A percentile compares a stretch with the other conserved stretches of the same genome.
Evolutionary conservation across 2,888 invertebrate genomes (phyloP).

Genomic region (Sinhomidia bicolor): DNA sequence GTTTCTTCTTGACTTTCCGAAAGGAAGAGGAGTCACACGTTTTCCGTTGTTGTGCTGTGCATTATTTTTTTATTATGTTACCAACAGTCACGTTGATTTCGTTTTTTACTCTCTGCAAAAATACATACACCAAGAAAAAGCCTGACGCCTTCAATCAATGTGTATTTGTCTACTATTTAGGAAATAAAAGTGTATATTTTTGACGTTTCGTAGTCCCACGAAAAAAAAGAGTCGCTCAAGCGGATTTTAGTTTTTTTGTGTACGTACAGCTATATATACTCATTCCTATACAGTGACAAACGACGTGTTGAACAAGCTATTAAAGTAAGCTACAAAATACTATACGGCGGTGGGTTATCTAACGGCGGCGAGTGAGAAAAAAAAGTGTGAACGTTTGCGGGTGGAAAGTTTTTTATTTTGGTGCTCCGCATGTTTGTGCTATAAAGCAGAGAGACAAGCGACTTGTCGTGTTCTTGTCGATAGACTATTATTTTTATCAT

Average conservation of each 20-base stretch:
- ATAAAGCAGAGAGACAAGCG: not conserved
- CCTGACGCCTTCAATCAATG: not conserved
- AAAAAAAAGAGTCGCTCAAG: not conserved
- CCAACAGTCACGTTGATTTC: conserved; percentile 13
- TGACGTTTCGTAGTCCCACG: not conserved
- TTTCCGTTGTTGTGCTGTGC: conserved; percentile 12
- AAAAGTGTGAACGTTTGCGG: not conserved
- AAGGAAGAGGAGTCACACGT: not conserved
- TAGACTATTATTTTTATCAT: not conserved
- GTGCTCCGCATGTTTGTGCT: not conserved
- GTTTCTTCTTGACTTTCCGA: not conserved
- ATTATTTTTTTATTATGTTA: not conserved
- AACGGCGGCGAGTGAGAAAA: no score
- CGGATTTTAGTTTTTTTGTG: not conserved
- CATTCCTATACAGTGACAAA: not conserved
- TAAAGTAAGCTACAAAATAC: not conserved
- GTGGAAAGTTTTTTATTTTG: conserved; percentile 2
- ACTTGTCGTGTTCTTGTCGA: not conserved
- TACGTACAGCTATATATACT: no score
- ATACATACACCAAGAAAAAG: no score
- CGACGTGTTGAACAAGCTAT: not conserved
- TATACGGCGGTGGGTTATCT: not conserved
- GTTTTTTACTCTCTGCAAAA: not conserved
- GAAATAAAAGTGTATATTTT: not conserved
- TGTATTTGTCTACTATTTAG: not conserved